Evolutionary conservation across 2,113 vertebrate species (phyloP), one percentile per base, ranked within the genome.

Genomic region (Australoheros scitulus): DNA sequence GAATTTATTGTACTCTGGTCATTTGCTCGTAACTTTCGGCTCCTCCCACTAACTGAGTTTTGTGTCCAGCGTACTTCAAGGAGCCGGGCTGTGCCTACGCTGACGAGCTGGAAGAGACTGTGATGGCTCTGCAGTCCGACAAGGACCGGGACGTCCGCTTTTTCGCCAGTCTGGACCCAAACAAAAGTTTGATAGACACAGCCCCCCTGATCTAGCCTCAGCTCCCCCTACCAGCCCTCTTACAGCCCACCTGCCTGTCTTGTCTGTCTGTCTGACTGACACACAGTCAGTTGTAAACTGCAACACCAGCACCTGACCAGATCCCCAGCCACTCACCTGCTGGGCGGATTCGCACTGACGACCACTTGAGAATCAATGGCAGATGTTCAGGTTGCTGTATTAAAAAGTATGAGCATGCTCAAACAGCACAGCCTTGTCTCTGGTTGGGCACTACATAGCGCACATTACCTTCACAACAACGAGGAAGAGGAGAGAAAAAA

Each of bases 91-190:
- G 97, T 89, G 96, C 96, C 93, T 97, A 96, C 90, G 96, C 97
- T 7, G 96, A 97, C 68, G 95, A 97, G 61, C 95, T 96, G 63
- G 97, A 98, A 84, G 96, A 97, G 94, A 96, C 97, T 0, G 89
- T 97, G 76, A 94, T 96, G 86, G 92, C 96, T 36, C 92, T 98
- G 90, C 97, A 97, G 29, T 96, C 96, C 0, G 97, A 99, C 92
- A 95, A 92, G 88, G 97, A 99, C 94, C 96, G 97, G 61, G 97
- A 97, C 13, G 97, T 97, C 61, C 96, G 96, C 22, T 97, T 97
- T 93, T 97, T 97, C 32, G 97, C 97, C 88, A 96, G 95, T 78
- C 87, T 96, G 61, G 96, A 97, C 84, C 95, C 97, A 61, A 95
- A 93, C 81, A 94, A 83, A 88, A 90, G 81, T 88, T 43, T 95